A percentile compares a stretch with the other conserved stretches of the same genome.
phyloP scores from a whole-genome alignment of 2,888 invertebrate genomes.

The Encarsia formosa region DNA sequence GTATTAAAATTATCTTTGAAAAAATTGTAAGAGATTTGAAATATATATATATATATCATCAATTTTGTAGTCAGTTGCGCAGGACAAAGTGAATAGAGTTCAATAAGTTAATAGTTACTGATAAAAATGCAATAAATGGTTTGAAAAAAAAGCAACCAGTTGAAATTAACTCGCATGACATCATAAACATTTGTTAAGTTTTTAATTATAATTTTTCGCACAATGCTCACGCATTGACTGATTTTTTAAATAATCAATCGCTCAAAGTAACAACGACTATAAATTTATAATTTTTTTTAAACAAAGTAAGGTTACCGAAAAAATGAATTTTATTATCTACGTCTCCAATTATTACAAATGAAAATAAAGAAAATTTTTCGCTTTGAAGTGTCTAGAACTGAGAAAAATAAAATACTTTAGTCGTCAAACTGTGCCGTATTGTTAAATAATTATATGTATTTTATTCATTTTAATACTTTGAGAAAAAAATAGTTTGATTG shows the following conservation, averaged over 20 bases:
- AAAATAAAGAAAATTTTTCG: neutral
- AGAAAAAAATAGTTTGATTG: too few species aligned
- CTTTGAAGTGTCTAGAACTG: neutral
- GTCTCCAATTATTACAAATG: neutral
- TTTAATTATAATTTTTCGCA: constrained; percentile 3
- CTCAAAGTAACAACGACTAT: constrained; percentile 16
- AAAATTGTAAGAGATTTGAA: too few species aligned
- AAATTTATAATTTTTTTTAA: neutral
- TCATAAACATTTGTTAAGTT: too few species aligned
- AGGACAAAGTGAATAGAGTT: neutral
- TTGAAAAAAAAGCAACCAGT: too few species aligned
- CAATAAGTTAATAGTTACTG: neutral
- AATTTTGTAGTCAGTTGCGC: neutral
- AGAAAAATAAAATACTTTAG: neutral
- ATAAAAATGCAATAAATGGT: neutral
- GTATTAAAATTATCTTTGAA: too few species aligned
- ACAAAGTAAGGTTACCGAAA: too few species aligned
- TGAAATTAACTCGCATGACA: too few species aligned
- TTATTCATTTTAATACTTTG: too few species aligned
- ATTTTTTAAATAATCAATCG: constrained; percentile 21
- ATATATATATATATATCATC: neutral
- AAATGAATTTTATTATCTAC: neutral
- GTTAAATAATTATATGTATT: constrained; percentile 12
- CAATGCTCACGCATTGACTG: constrained; percentile 17
- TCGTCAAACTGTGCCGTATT: neutral